These are phyloP conservation scores for Argyresthia albistria DNA, from an alignment of 2,888 invertebrate species.

Conservation along the genomic window DNA sequence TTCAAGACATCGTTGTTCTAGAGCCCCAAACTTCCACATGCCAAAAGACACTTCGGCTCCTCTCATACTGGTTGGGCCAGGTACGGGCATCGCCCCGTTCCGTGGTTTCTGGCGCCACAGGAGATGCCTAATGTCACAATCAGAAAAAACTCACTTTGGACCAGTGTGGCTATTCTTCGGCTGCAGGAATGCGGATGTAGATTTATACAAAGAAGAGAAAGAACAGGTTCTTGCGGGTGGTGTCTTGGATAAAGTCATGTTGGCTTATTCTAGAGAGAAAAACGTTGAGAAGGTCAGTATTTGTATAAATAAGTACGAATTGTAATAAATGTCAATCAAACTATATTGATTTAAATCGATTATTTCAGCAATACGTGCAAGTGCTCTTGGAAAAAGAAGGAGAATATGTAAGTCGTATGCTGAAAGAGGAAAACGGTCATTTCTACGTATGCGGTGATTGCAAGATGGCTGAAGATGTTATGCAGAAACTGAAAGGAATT, in stretches of 20 bases:
- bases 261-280: slow-evolving; percentile 87
- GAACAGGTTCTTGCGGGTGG: slow-evolving; percentile 76
- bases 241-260: slow-evolving; percentile 80
- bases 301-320: neutral
- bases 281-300: slow-evolving; percentile 78
- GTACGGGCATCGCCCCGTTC: slow-evolving; percentile 96
- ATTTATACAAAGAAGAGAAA: slow-evolving; percentile 88
- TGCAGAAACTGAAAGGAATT: slow-evolving; percentile 87
- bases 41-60: slow-evolving; percentile 83
- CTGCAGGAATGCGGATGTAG: slow-evolving; percentile 83
- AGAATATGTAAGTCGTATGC: slow-evolving; percentile 79
- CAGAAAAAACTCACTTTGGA: slow-evolving; percentile 29
- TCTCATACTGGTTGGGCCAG: slow-evolving; percentile 89
- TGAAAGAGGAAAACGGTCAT: slow-evolving; percentile 86
- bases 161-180: slow-evolving; percentile 89
- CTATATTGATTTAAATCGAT: slow-evolving; percentile 3
- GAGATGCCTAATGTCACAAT: slow-evolving; percentile 28
- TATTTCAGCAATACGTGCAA: slow-evolving; percentile 90
- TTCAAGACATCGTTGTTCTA: slow-evolving; percentile 37
- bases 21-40: slow-evolving; percentile 89
- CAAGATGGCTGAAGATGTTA: slow-evolving; percentile 97
- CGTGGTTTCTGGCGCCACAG: slow-evolving; percentile 94
- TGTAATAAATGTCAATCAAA: no score
- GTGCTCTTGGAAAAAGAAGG: slow-evolving; percentile 85
- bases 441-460: slow-evolving; percentile 98